A percentile compares a stretch with the other conserved stretches of the same genome.
phyloP scores from a whole-genome alignment of 2,797 vertebrate species.

The Urophycis tenuis region DNA sequence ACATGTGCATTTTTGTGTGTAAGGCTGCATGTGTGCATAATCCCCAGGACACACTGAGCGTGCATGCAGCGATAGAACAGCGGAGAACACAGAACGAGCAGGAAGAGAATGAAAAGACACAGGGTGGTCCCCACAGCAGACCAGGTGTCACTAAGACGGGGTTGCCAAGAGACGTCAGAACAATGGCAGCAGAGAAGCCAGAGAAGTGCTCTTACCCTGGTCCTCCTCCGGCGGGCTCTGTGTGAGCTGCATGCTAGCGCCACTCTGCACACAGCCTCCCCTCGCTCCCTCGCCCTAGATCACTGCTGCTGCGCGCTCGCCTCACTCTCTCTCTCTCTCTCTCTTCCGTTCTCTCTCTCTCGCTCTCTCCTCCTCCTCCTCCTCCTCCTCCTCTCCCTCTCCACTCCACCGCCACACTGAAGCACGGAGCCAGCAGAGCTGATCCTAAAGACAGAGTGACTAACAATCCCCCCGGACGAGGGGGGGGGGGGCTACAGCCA shows the following conservation, averaged over 20 bases:
- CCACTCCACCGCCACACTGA: constrained; percentile 60
- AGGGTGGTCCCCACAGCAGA: too few species aligned
- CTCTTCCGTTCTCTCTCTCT: constrained; percentile 7
- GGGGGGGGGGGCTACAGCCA: constrained; percentile 68
- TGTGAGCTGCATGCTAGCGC: not conserved
- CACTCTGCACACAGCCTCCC: not conserved
- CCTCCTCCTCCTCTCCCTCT: constrained; percentile 32
- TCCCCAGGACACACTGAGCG: not conserved
- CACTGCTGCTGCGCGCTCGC: constrained; percentile 29
- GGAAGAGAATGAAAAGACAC: not conserved
- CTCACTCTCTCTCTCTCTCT: constrained; percentile 27
- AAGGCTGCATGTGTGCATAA: not conserved
- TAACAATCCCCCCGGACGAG: constrained; percentile 61
- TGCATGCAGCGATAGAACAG: not conserved
- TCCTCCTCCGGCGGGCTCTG: not conserved
- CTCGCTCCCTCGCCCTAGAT: constrained; percentile 1
- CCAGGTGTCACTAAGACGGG: too few species aligned
- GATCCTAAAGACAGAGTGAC: constrained; percentile 64
- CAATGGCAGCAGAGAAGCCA: not conserved
- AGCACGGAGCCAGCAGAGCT: constrained; percentile 54
- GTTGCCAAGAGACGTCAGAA: not conserved
- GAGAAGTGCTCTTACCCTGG: not conserved
- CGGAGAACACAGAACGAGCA: not conserved
- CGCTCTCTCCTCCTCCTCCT: constrained; percentile 23
- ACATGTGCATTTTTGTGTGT: not conserved